Evolutionary conservation across 2,113 vertebrate species (phyloP).

Genomic region (Climacteris rufus): DNA sequence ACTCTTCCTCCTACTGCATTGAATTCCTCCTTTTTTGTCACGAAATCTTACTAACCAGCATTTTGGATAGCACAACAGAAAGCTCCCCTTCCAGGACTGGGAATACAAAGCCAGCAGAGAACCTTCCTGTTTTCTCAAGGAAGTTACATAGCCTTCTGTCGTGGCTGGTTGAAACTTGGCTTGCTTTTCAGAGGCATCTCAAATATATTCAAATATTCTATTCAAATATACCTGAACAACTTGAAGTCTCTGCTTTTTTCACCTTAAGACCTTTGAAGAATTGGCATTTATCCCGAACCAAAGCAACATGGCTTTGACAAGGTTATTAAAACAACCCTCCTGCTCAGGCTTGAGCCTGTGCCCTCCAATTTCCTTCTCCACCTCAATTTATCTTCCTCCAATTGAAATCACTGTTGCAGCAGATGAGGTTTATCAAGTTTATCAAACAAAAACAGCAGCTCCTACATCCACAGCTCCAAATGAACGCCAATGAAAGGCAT

Average conservation of each 20-base stretch:
- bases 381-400: constrained; percentile 51
- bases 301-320: not conserved
- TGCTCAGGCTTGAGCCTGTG: constrained; percentile 9
- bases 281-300: not conserved
- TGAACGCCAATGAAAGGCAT: not conserved
- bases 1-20: not conserved
- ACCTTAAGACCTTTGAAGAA: not conserved
- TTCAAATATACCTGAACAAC: not conserved
- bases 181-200: not conserved
- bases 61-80: not conserved
- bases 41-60: not conserved
- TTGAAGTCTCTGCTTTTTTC: not conserved
- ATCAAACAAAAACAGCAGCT: constrained; percentile 35
- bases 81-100: not conserved
- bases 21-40: not conserved
- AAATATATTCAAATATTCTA: not conserved
- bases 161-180: not conserved
- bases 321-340: constrained; percentile 10
- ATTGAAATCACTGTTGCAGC: constrained; percentile 24
- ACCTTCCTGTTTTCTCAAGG: not conserved
- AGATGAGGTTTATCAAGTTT: constrained; percentile 34
- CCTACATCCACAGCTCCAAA: not conserved
- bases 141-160: not conserved
- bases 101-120: not conserved
- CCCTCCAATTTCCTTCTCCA: constrained; percentile 44